These are phyloP conservation scores for Motacilla alba DNA, from an alignment of 2,113 vertebrate species.

Conservation along the genomic window DNA sequence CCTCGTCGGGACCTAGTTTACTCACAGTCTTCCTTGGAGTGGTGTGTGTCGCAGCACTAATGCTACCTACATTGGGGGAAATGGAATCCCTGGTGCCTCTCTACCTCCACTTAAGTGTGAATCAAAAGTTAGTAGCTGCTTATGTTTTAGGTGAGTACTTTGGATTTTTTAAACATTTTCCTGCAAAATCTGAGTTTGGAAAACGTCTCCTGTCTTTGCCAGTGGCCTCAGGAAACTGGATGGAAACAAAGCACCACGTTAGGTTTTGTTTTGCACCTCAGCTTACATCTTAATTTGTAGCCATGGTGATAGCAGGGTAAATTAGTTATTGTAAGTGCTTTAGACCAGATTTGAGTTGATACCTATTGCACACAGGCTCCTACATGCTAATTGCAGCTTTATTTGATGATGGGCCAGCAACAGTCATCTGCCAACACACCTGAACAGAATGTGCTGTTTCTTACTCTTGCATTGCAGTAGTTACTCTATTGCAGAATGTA, in stretches of 20 bases:
- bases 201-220: background rate
- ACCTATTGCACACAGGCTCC: background rate
- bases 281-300: background rate
- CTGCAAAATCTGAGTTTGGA: background rate
- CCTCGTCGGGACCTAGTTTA: slow-evolving; percentile 91
- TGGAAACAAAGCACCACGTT: background rate
- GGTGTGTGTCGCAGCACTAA: slow-evolving; percentile 91
- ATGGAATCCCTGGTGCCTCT: slow-evolving; percentile 96
- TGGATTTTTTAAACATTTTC: background rate
- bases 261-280: background rate
- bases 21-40: slow-evolving; percentile 93
- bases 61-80: slow-evolving; percentile 97
- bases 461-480: background rate
- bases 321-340: background rate
- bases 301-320: background rate
- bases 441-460: background rate
- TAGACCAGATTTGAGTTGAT: background rate
- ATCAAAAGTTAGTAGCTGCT: slow-evolving; percentile 99
- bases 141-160: slow-evolving; percentile 91
- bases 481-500: background rate
- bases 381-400: background rate
- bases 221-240: background rate
- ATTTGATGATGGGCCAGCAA: background rate
- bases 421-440: background rate
- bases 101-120: slow-evolving; percentile 99